Evolutionary conservation across 1,140 invertebrate genomes (phyloP).

Genomic region (Copidosoma floridanum): DNA sequence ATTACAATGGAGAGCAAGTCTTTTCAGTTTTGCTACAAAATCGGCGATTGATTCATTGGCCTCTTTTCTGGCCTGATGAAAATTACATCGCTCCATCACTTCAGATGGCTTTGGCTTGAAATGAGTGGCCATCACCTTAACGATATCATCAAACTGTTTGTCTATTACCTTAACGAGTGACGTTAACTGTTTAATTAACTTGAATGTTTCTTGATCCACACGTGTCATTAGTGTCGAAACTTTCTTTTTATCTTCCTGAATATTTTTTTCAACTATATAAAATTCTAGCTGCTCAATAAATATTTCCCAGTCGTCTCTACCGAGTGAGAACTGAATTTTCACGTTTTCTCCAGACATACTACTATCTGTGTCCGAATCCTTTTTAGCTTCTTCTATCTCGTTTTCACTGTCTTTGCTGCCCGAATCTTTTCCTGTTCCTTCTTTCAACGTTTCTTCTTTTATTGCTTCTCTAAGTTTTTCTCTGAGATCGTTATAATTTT

Average conservation of each 20-base stretch:
- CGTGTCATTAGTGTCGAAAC: not conserved
- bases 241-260: not conserved
- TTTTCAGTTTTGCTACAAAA: conserved; percentile 38
- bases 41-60: conserved; percentile 31
- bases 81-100: conserved; percentile 39
- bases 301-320: not conserved
- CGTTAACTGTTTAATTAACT: not conserved
- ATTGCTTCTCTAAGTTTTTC: too few species aligned
- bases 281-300: not conserved
- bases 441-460: too few species aligned
- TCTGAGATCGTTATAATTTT: too few species aligned
- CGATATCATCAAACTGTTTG: not conserved
- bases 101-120: conserved; percentile 21
- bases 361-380: not conserved
- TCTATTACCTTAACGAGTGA: not conserved
- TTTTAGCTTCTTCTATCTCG: not conserved
- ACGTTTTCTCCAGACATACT: not conserved
- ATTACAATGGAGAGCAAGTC: conserved; percentile 27
- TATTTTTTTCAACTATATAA: not conserved
- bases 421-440: too few species aligned
- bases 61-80: conserved; percentile 32
- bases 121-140: too few species aligned
- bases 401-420: too few species aligned
- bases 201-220: not conserved
- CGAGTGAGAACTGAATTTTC: not conserved